These are phyloP conservation scores for Nipponia nippon DNA, from an alignment of 2,113 vertebrate species.

Conservation along the genomic window DNA sequence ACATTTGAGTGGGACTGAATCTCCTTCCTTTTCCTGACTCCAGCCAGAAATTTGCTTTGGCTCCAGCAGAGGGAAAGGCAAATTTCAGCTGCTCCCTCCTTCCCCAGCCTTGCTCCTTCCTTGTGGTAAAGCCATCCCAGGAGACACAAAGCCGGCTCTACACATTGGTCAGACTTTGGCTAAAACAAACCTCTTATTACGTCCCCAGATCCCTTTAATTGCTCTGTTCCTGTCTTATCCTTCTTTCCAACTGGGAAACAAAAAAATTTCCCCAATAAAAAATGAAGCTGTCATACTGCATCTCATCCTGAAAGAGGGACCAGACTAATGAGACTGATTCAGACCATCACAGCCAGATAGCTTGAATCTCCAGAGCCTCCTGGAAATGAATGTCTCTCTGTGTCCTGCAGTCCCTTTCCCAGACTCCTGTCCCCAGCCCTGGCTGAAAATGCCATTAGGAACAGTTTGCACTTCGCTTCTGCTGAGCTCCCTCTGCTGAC, in stretches of 20 bases:
- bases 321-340: neutral
- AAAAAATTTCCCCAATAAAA: neutral
- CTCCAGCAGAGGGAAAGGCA: slow-evolving; percentile 5
- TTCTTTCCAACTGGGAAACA: neutral
- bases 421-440: neutral
- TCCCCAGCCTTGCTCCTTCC: neutral
- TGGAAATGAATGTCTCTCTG: neutral
- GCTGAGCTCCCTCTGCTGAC: slow-evolving; percentile 61
- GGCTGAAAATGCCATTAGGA: neutral
- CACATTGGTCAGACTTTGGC: neutral
- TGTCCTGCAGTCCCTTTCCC: neutral
- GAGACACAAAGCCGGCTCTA: neutral
- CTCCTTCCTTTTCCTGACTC: neutral
- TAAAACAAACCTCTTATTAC: neutral
- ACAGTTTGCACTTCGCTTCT: neutral
- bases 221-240: neutral
- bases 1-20: slow-evolving; percentile 13
- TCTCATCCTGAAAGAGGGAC: neutral
- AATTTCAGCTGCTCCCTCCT: slow-evolving; percentile 51
- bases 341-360: neutral
- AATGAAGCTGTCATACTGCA: neutral
- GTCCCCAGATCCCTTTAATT: neutral
- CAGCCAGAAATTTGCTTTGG: slow-evolving; percentile 48
- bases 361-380: neutral
- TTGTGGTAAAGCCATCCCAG: neutral